Percentiles rank a stretch among this genome's conserved stretches.
Conservation (phyloP, 2,113 vertebrate genomes). For the Falco punctatus region DNA sequence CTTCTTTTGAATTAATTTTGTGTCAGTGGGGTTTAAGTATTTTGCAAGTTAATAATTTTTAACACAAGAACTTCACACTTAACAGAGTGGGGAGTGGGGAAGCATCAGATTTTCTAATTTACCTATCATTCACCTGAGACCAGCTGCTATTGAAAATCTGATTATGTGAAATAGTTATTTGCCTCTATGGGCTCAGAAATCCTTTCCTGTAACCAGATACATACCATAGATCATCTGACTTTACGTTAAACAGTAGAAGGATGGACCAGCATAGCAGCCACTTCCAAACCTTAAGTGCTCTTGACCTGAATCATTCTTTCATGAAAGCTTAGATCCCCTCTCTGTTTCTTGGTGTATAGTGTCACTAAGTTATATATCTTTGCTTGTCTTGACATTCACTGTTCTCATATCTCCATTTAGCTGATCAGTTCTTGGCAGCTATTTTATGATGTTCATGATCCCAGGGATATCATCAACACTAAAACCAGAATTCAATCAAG, state of each 20-base stretch:
- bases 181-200: not conserved
- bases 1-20: not conserved
- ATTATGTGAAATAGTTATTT: not conserved
- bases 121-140: not conserved
- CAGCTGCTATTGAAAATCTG: not conserved
- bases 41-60: not conserved
- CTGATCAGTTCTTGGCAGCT: constrained; percentile 6
- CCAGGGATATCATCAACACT: not conserved
- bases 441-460: not conserved
- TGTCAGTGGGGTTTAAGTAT: not conserved
- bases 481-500: constrained; percentile 33
- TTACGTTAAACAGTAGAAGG: not conserved
- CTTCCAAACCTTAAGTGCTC: not conserved
- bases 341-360: not conserved
- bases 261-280: not conserved
- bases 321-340: not conserved
- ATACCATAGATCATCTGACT: not conserved
- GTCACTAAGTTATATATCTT: not conserved
- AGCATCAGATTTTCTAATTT: not conserved
- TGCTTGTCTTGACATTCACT: not conserved
- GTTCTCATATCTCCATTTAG: not conserved
- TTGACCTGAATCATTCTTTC: not conserved
- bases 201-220: not conserved
- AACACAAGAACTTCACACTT: not conserved
- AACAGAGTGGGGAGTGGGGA: not conserved